These are phyloP conservation scores for Eugnorisma glareosa DNA, from an alignment of 2,888 invertebrate species.

Conservation along the genomic window DNA sequence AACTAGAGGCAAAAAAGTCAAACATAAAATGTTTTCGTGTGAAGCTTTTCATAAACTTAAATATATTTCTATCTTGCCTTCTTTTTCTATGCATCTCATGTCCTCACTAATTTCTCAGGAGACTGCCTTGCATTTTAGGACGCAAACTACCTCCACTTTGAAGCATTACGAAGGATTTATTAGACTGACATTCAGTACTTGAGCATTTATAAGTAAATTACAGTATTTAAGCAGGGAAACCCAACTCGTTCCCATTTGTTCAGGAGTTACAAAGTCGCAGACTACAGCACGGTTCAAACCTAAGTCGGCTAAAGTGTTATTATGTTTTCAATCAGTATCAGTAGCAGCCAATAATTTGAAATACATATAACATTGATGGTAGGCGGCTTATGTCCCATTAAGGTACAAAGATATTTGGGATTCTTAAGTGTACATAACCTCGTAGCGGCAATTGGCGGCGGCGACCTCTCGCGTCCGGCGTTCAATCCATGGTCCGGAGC, in stretches of 20 bases:
- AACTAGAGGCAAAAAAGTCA: background rate
- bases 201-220: slow-evolving; percentile 8
- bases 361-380: background rate
- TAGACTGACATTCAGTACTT: slow-evolving; percentile 3
- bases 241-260: background rate
- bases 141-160: slow-evolving; percentile 6
- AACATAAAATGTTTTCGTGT: background rate
- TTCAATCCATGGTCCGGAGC: too few relatives aligned
- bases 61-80: background rate
- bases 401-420: background rate
- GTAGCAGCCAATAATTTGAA: background rate
- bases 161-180: slow-evolving; percentile 22
- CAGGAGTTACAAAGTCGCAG: background rate
- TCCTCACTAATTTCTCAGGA: slow-evolving; percentile 23
- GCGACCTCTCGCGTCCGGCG: too few relatives aligned
- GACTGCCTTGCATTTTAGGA: slow-evolving; percentile 29
- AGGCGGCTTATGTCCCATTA: too few relatives aligned
- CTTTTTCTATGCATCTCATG: slow-evolving; percentile 6
- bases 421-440: background rate
- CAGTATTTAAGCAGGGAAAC: slow-evolving; percentile 3
- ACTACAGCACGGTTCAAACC: background rate
- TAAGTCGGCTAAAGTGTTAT: background rate
- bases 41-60: background rate
- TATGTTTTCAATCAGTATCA: background rate
- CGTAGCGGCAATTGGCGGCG: too few relatives aligned